phyloP scores from a whole-genome alignment of 2,113 vertebrate genomes.

The Trochalopteron elliotii region DNA sequence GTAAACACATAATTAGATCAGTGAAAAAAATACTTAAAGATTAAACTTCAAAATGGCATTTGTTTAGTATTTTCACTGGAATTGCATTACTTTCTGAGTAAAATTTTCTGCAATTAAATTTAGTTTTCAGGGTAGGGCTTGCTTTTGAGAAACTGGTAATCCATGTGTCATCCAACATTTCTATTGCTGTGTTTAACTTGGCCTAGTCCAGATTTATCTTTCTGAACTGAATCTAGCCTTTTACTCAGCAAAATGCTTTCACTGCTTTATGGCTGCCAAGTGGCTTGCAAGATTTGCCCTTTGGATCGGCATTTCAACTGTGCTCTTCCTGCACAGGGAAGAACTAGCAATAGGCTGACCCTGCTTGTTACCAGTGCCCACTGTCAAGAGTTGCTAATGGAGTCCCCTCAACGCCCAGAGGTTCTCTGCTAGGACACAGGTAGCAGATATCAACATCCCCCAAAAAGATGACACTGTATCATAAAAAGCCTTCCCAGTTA shows the following conservation, averaged over 20 bases:
- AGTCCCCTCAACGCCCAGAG: neutral
- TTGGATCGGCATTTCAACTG: neutral
- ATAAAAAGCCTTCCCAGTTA: neutral
- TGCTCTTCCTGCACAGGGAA: neutral
- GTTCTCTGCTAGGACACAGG: neutral
- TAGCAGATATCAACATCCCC: neutral
- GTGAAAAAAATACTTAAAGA: neutral
- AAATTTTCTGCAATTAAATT: neutral
- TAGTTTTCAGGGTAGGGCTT: neutral
- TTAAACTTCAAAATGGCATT: neutral
- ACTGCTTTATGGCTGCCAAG: neutral
- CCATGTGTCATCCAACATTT: neutral
- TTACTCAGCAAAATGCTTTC: neutral
- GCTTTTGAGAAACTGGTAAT: neutral
- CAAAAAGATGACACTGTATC: neutral
- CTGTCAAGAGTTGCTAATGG: neutral
- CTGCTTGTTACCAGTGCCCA: neutral
- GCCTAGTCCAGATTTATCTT: slow-evolving; percentile 2
- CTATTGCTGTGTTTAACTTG: neutral
- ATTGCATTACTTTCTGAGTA: neutral
- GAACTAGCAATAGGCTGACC: neutral
- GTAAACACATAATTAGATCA: neutral
- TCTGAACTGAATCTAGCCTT: neutral
- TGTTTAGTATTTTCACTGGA: neutral
- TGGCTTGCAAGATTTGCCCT: neutral